A percentile compares a stretch with the other conserved stretches of the same genome.
These are phyloP conservation scores for Antennarius striatus DNA, from an alignment of 2,113 vertebrate genomes.

Conservation along the genomic window DNA sequence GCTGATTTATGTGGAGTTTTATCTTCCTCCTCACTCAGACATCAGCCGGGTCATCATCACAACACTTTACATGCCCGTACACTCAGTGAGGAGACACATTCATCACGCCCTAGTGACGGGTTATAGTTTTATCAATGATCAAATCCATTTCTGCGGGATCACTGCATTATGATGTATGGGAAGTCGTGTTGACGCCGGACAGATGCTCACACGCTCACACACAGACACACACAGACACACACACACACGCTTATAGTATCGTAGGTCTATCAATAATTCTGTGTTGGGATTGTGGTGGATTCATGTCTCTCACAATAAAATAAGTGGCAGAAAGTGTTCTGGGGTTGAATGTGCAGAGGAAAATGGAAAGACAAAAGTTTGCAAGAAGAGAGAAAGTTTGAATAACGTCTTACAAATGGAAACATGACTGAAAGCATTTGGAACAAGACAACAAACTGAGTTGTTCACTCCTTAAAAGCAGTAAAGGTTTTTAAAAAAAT, in stretches of 20 bases:
- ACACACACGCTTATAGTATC: no score
- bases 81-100: constrained; percentile 63
- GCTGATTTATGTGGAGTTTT: constrained; percentile 72
- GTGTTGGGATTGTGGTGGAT: not conserved
- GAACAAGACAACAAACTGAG: no score
- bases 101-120: constrained; percentile 53
- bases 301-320: constrained; percentile 3
- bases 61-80: constrained; percentile 70
- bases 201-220: not conserved
- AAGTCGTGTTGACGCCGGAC: constrained; percentile 25
- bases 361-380: no score
- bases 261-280: not conserved
- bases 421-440: no score
- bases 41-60: constrained; percentile 68
- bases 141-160: constrained; percentile 66
- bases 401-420: no score
- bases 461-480: no score
- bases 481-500: no score
- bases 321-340: not conserved
- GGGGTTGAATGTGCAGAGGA: no score
- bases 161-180: constrained; percentile 46
- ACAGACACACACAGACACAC: no score
- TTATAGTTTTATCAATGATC: constrained; percentile 72
- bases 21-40: constrained; percentile 68
- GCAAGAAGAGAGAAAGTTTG: no score